phyloP scores from a whole-genome alignment of 2,797 vertebrate species.

The Platyrinchus mystaceus region DNA sequence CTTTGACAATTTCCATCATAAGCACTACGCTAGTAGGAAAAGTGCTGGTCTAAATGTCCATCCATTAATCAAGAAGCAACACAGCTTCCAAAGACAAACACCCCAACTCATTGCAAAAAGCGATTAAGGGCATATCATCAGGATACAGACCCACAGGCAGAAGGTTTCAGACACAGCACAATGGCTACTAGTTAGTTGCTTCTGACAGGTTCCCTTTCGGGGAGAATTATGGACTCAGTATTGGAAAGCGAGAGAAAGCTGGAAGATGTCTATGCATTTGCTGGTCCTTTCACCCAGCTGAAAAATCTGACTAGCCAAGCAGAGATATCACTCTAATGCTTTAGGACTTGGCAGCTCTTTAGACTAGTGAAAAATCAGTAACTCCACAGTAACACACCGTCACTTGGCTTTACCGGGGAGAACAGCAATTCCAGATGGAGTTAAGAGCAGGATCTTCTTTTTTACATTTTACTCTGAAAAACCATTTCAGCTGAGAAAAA shows the following conservation, averaged over 20 bases:
- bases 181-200: not conserved
- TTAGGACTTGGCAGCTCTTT: not conserved
- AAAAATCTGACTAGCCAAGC: not conserved
- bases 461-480: not conserved
- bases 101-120: not conserved
- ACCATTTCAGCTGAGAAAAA: not conserved
- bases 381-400: not conserved
- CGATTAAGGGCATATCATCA: not conserved
- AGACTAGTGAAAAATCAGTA: not conserved
- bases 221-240: not conserved
- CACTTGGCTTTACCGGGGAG: not conserved
- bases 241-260: not conserved
- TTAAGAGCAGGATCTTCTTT: not conserved
- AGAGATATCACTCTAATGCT: not conserved
- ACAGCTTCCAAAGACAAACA: not conserved
- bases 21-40: not conserved
- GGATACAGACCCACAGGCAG: not conserved
- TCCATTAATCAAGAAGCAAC: constrained; percentile 38
- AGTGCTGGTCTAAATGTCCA: not conserved
- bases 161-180: not conserved
- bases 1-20: not conserved
- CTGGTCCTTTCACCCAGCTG: not conserved
- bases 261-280: not conserved
- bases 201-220: not conserved
- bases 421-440: not conserved